Evolutionary conservation across 2,888 invertebrate genomes (phyloP).

Genomic region (Protonemura montana): DNA sequence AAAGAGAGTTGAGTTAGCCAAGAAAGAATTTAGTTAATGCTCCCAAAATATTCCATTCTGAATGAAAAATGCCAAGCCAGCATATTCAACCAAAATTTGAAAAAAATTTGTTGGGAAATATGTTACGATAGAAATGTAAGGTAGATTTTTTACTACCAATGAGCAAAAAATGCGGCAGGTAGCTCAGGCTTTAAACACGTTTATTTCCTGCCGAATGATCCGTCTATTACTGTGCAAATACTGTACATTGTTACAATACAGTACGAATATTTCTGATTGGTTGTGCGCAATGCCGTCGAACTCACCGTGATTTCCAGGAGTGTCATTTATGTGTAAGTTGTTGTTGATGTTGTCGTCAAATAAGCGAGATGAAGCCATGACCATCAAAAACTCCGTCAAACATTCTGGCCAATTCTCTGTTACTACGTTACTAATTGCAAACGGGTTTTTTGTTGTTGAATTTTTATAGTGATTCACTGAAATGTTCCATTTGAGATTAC

Average conservation of each 20-base stretch:
- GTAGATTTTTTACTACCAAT: too few relatives aligned
- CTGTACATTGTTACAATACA: neutral
- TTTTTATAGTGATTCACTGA: neutral
- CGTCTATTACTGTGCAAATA: neutral
- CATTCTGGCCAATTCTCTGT: neutral
- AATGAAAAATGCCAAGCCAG: too few relatives aligned
- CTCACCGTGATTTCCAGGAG: neutral
- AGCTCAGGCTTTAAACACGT: too few relatives aligned
- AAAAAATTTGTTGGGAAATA: too few relatives aligned
- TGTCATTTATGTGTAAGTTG: neutral
- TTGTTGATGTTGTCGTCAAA: conserved; percentile 23
- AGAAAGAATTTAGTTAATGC: too few relatives aligned
- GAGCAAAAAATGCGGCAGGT: too few relatives aligned
- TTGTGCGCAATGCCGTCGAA: conserved; percentile 22
- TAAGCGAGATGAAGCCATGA: conserved; percentile 15
- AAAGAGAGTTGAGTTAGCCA: too few relatives aligned
- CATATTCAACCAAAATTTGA: too few relatives aligned
- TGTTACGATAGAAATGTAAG: too few relatives aligned
- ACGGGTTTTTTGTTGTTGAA: neutral
- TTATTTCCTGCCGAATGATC: neutral
- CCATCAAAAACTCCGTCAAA: conserved; percentile 1
- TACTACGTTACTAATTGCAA: neutral
- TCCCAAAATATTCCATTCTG: too few relatives aligned
- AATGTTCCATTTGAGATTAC: neutral
- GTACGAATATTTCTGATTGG: conserved; percentile 16